phyloP scores from a whole-genome alignment of 2,797 vertebrate genomes.

The Jordanella pulchra region DNA sequence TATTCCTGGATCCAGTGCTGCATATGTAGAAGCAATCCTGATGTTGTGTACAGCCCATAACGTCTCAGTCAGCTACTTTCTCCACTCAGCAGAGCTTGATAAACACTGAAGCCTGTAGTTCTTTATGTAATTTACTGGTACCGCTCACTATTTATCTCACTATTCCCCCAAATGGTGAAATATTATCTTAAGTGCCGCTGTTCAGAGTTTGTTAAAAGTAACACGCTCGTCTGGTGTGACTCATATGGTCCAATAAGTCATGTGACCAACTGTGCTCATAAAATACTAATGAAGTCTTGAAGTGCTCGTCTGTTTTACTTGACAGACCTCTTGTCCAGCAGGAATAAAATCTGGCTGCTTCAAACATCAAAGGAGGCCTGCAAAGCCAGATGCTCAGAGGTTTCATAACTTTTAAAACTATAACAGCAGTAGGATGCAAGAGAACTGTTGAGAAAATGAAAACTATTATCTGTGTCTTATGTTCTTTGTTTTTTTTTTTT shows the following conservation, averaged over 20 bases:
- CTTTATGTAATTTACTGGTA: not conserved
- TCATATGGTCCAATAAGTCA: slow-evolving; percentile 69
- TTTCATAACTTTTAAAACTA: not conserved
- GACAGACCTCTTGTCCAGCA: slow-evolving; percentile 30
- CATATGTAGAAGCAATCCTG: slow-evolving; percentile 50
- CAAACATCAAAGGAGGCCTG: not conserved
- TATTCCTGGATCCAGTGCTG: slow-evolving; percentile 64
- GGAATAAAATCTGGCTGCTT: slow-evolving; percentile 19
- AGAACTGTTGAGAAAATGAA: not conserved
- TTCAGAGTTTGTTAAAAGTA: slow-evolving; percentile 7
- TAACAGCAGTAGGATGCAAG: not conserved
- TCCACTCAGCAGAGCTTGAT: slow-evolving; percentile 5
- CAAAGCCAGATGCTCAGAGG: not conserved
- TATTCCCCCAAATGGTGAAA: not conserved
- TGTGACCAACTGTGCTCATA: slow-evolving; percentile 48
- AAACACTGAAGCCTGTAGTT: not conserved
- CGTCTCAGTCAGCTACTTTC: not conserved
- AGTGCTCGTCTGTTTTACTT: slow-evolving; percentile 21
- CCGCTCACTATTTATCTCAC: slow-evolving; percentile 12
- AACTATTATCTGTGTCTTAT: not conserved
- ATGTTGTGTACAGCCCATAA: slow-evolving; percentile 11
- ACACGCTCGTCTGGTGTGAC: slow-evolving; percentile 49
- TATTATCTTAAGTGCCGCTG: not conserved
- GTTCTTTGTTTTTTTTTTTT: too few relatives aligned
- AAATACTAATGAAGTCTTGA: slow-evolving; percentile 58